These are phyloP conservation scores for Oligia latruncula DNA, from an alignment of 2,888 invertebrate genomes.

Conservation along the genomic window DNA sequence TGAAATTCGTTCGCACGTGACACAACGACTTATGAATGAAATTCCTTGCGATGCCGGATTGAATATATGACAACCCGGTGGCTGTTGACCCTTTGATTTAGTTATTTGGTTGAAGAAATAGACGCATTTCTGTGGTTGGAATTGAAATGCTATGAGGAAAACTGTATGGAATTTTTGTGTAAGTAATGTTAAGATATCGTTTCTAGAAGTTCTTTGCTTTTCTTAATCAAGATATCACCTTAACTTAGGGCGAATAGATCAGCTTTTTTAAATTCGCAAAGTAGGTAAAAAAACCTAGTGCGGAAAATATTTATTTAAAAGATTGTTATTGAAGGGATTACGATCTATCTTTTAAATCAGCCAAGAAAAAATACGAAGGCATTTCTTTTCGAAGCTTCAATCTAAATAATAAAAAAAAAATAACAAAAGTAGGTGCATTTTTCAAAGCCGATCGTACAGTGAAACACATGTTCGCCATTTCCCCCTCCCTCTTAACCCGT, in stretches of 20 bases:
- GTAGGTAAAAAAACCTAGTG: neutral
- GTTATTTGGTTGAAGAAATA: neutral
- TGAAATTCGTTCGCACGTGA: constrained; percentile 28
- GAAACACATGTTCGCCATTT: neutral
- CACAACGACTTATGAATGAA: constrained; percentile 33
- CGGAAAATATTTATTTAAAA: neutral
- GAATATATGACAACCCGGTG: constrained; percentile 22
- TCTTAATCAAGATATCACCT: neutral
- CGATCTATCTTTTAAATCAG: neutral
- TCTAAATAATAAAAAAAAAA: neutral
- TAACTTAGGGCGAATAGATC: too few species aligned
- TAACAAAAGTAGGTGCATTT: neutral
- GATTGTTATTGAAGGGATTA: neutral
- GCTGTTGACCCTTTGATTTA: neutral
- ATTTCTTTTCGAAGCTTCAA: too few species aligned
- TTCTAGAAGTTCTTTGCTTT: neutral
- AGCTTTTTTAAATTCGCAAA: too few species aligned
- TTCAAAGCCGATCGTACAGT: neutral
- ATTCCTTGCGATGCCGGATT: constrained; percentile 28
- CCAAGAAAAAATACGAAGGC: neutral
- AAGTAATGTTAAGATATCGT: neutral
- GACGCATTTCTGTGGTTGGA: too few species aligned
- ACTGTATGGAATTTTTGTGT: neutral
- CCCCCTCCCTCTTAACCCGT: neutral
- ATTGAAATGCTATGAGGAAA: neutral